Percentiles rank a stretch among this genome's conserved stretches.
These are phyloP conservation scores for Litocranius walleri DNA, from an alignment of 2,113 vertebrate species.

Conservation along the genomic window DNA sequence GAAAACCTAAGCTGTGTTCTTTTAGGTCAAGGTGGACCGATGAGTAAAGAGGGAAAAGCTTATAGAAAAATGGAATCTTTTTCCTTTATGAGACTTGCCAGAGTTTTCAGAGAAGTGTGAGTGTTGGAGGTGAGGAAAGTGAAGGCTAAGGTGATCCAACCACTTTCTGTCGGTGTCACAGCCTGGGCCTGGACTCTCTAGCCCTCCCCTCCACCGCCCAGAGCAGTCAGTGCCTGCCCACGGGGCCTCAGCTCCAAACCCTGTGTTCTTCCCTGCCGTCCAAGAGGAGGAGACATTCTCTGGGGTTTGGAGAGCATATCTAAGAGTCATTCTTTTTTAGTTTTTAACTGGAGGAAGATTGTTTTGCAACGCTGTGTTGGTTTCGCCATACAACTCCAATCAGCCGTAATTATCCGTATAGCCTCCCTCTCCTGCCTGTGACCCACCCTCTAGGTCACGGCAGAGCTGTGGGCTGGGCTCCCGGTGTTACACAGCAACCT, in stretches of 20 bases:
- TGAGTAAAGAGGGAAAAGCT: background rate
- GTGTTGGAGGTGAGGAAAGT: background rate
- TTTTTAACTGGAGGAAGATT: background rate
- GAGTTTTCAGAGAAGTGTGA: background rate
- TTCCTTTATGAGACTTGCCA: background rate
- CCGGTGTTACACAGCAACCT: background rate
- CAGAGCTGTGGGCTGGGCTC: background rate
- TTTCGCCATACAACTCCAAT: background rate
- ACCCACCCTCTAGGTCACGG: background rate
- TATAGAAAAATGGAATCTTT: background rate
- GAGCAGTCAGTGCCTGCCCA: background rate
- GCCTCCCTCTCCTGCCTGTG: background rate
- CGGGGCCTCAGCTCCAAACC: background rate
- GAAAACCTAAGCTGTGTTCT: background rate
- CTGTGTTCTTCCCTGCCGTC: background rate
- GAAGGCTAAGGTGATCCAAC: background rate
- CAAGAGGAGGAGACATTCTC: background rate
- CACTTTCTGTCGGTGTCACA: background rate
- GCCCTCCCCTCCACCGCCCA: background rate
- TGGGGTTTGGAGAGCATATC: background rate
- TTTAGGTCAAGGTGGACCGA: background rate
- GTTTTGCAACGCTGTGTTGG: background rate
- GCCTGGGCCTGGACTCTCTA: background rate
- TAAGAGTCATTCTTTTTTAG: background rate
- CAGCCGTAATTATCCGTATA: accelerated